Evolutionary conservation across 2,113 vertebrate species (phyloP), one percentile per base, ranked within the genome.

Genomic region (Protobothrops flavoviridis): DNA sequence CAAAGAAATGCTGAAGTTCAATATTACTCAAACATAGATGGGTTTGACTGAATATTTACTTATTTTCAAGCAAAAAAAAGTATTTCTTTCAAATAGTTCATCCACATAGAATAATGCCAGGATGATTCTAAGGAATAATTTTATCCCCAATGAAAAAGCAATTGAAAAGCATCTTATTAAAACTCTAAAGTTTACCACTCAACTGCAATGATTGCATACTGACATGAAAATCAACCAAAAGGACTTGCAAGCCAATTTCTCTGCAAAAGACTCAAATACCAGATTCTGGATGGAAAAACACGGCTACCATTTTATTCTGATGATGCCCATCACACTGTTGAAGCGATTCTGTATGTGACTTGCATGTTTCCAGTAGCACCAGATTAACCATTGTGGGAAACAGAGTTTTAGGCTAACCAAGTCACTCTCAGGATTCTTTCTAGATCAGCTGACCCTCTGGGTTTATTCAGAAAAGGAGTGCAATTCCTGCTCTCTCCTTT

Each of bases 1-100:
- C 17, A 33, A 55, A 39, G 13, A 90, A 90, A 59, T 86, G 85
- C 45, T 91, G 26, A 53, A 5, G 24, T 94, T 94, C 92, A 90
- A 94, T 50, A 87, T 95, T 91, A 86, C 86, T 94, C 87, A 88
- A 95, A 91, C 86, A 88, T 59, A 94, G 92, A 23, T 24, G 93
- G 93, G 55, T 89, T 97, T 89, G 91, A 95, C 0, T 88, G 93
- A 96, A 96, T 96, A 96, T 96, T 96, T 94, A 95, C 91, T 93
- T 96, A 96, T 93, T 9, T 20, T 11, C 17, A 29, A 93, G 87
- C 87, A 96, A 94, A 96, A 94, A 50, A 64, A 94, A 81, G 85
- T 45, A 94, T 94, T 97, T 93, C 93, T 95, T 94, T 96, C 94
- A 95, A 97, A 94, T 89, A 59, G 89, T 95, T 95, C 93, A 95